phyloP scores from a whole-genome alignment of 2,797 vertebrate genomes.

The Myotis pilosus region DNA sequence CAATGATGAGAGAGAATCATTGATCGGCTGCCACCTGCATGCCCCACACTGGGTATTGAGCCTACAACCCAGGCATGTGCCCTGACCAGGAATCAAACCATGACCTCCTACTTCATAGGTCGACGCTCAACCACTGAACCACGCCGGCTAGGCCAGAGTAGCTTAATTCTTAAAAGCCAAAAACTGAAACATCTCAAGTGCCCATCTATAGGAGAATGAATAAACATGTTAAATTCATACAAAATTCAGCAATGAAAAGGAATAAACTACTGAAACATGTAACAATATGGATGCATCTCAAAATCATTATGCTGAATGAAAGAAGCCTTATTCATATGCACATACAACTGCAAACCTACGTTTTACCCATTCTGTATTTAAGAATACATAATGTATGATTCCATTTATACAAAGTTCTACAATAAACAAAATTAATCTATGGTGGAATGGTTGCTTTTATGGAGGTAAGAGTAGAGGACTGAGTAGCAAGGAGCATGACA shows the following conservation, averaged over 20 bases:
- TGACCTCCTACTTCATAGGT: too few species aligned
- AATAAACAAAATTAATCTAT: background rate
- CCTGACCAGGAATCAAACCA: too few species aligned
- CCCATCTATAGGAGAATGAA: background rate
- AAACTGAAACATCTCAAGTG: background rate
- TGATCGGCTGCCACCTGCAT: too few species aligned
- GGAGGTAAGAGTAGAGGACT: background rate
- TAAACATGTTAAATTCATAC: background rate
- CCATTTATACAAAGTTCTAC: slow-evolving; percentile 7
- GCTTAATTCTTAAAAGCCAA: background rate
- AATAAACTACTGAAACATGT: slow-evolving; percentile 36
- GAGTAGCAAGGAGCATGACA: background rate
- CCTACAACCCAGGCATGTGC: too few species aligned
- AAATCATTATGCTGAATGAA: slow-evolving; percentile 26
- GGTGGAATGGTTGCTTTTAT: background rate
- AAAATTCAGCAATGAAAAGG: slow-evolving; percentile 19
- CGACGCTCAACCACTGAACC: too few species aligned
- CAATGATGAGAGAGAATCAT: too few species aligned
- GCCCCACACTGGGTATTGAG: too few species aligned
- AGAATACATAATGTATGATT: background rate
- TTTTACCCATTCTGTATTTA: background rate
- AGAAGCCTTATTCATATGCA: background rate
- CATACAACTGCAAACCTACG: background rate
- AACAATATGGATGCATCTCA: slow-evolving; percentile 24
- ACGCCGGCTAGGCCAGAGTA: background rate